These are phyloP conservation scores for Drosophila mercatorum DNA, from an alignment of 2,888 invertebrate genomes.

Conservation along the genomic window DNA sequence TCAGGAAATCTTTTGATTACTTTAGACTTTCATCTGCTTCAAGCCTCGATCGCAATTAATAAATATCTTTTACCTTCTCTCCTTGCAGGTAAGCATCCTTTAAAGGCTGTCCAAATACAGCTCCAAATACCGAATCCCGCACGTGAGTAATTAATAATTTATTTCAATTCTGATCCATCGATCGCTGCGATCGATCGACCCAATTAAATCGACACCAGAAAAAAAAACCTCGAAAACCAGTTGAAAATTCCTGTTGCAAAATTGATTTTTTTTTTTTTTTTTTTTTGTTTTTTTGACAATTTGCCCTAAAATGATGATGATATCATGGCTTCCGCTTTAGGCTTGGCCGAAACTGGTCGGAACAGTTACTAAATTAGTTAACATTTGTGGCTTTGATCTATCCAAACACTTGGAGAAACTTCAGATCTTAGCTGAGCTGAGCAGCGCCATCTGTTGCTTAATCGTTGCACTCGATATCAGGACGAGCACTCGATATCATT, in stretches of 20 bases:
- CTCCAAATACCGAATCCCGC: conserved; percentile 17
- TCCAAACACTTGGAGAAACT: too few species aligned
- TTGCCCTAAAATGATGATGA: conserved; percentile 2
- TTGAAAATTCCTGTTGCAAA: conserved; percentile 19
- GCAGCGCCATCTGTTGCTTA: conserved; percentile 4
- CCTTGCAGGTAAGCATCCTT: conserved; percentile 56
- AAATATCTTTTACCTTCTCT: conserved; percentile 19
- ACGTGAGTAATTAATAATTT: conserved; percentile 77
- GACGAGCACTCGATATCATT: neutral
- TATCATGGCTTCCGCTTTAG: conserved; percentile 13
- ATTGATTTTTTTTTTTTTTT: neutral
- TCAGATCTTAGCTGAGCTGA: neutral
- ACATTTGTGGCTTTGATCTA: neutral
- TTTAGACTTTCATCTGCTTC: neutral
- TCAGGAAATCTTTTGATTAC: neutral
- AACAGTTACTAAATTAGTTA: neutral
- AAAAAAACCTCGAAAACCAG: conserved; percentile 23
- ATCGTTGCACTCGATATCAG: neutral
- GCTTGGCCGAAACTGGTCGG: neutral
- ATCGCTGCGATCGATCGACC: conserved; percentile 61
- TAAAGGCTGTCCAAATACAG: conserved; percentile 19
- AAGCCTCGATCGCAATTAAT: conserved; percentile 34
- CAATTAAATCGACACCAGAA: conserved; percentile 64
- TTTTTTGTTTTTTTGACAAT: neutral
- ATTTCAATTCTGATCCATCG: conserved; percentile 65